Conservation (phyloP, 2,888 invertebrate genomes). For the Drosophila paramelanica region DNA sequence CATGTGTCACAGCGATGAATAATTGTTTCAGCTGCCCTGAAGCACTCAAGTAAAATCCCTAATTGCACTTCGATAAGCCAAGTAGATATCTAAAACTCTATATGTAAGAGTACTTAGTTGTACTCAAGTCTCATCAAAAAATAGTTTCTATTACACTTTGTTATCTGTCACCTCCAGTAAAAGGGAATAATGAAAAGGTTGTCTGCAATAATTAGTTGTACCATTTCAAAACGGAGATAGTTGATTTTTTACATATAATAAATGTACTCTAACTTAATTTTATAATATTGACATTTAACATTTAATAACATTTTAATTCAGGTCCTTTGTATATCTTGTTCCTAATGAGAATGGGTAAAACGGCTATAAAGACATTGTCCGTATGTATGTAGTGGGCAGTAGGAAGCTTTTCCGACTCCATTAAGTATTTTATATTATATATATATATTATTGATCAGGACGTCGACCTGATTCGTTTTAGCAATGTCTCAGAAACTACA, state of each 20-base stretch:
- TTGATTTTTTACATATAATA: neutral
- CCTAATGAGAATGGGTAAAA: no score
- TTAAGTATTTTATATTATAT: no score
- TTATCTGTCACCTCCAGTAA: conserved; percentile 17
- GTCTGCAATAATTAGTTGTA: neutral
- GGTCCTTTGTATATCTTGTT: no score
- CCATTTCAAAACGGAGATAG: neutral
- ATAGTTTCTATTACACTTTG: conserved; percentile 6
- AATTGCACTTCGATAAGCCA: conserved; percentile 61
- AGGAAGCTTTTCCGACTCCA: no score
- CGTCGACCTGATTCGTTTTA: no score
- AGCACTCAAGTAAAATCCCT: conserved; percentile 38
- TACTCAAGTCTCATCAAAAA: conserved; percentile 5
- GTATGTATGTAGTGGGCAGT: no score
- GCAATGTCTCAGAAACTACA: no score
- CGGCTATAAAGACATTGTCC: no score
- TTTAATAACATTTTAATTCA: no score
- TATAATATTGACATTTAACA: no score
- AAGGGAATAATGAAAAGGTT: conserved; percentile 1
- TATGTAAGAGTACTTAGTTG: conserved; percentile 30
- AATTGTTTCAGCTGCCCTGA: conserved; percentile 54
- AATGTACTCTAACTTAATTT: no score
- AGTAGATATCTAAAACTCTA: conserved; percentile 8
- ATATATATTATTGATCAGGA: no score
- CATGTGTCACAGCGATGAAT: conserved; percentile 63